These are phyloP conservation scores for Xiphophorus couchianus DNA, from an alignment of 2,113 vertebrate genomes.

Conservation along the genomic window DNA sequence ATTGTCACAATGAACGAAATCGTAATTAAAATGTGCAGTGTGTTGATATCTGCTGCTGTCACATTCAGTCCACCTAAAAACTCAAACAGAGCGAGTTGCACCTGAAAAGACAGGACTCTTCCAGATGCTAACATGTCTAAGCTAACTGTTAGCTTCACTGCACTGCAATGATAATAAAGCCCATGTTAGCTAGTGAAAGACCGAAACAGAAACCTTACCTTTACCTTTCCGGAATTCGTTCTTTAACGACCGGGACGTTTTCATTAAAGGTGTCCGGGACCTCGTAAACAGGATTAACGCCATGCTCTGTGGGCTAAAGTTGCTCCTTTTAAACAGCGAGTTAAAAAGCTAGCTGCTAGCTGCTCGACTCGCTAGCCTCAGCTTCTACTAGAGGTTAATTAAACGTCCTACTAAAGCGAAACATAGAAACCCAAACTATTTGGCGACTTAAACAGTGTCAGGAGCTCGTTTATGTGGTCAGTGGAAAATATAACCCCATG, in stretches of 20 bases:
- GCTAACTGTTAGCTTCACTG: slow-evolving; percentile 4
- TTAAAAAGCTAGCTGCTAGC: slow-evolving; percentile 4
- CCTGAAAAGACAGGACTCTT: background rate
- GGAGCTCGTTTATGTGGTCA: background rate
- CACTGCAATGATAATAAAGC: background rate
- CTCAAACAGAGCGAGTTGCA: background rate
- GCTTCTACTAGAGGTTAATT: background rate
- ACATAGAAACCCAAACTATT: background rate
- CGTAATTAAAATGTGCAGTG: background rate
- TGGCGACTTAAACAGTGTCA: slow-evolving; percentile 1
- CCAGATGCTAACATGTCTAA: slow-evolving; percentile 9
- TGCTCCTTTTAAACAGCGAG: slow-evolving; percentile 6
- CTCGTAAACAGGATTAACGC: slow-evolving; percentile 83
- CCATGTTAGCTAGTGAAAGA: background rate
- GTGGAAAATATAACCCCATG: slow-evolving; percentile 36
- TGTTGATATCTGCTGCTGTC: background rate
- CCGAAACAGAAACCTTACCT: slow-evolving; percentile 37
- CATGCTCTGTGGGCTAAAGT: slow-evolving; percentile 60
- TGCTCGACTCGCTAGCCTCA: slow-evolving; percentile 18
- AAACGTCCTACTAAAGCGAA: background rate
- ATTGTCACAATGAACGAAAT: background rate
- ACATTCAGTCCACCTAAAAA: slow-evolving; percentile 5
- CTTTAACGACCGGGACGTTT: slow-evolving; percentile 77
- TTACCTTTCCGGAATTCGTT: slow-evolving; percentile 76
- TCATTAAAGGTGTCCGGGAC: slow-evolving; percentile 74